Evolutionary conservation across 2,797 vertebrate genomes (phyloP).

Genomic region (Sciurus carolinensis): DNA sequence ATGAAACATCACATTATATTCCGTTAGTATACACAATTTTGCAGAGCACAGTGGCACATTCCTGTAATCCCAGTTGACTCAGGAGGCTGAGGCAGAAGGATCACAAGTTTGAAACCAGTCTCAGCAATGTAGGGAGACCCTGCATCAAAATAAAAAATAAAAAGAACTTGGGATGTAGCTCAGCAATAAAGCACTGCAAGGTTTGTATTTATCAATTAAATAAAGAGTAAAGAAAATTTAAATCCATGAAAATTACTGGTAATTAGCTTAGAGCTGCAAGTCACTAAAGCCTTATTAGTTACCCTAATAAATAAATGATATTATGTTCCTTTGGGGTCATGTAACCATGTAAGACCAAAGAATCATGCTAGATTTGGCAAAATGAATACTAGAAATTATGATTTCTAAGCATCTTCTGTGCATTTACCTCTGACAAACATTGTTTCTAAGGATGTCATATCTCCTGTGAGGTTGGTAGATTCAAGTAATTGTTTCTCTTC

Average conservation of each 20-base stretch:
- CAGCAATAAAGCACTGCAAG: too few relatives aligned
- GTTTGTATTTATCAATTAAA: neutral
- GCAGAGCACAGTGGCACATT: too few relatives aligned
- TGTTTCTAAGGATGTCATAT: constrained; percentile 8
- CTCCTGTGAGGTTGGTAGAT: neutral
- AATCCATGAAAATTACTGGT: neutral
- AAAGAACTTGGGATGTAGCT: too few relatives aligned
- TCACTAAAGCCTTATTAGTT: neutral
- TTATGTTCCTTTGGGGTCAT: neutral
- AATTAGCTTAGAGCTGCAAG: neutral
- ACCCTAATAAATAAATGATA: neutral
- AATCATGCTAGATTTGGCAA: neutral
- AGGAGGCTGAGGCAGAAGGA: too few relatives aligned
- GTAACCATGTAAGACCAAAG: neutral
- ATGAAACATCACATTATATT: neutral
- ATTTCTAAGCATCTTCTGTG: neutral
- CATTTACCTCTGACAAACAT: neutral
- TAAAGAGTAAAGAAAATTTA: too few relatives aligned
- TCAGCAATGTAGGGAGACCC: too few relatives aligned
- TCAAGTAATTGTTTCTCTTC: neutral
- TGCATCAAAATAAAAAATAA: too few relatives aligned
- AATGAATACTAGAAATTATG: neutral
- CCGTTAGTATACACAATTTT: neutral
- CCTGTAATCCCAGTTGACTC: too few relatives aligned
- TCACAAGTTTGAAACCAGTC: too few relatives aligned